Conservation (phyloP, 2,888 invertebrate species). For the Ditula angustiorana region DNA sequence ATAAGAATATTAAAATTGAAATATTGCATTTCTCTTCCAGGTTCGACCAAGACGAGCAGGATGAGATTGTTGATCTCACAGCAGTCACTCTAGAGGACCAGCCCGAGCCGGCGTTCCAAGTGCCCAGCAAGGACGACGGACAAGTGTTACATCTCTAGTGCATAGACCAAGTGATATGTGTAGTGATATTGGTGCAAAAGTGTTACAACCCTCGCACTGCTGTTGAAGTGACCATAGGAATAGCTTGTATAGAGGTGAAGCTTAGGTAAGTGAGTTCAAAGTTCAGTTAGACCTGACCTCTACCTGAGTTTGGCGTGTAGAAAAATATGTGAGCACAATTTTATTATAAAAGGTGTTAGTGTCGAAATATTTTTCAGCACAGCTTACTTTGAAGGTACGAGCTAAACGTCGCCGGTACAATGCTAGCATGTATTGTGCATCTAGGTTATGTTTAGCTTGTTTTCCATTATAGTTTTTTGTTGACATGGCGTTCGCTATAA, state of each 20-base stretch:
- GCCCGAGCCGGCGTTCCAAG: conserved; percentile 58
- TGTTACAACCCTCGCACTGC: background rate
- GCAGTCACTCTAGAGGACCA: conserved; percentile 87
- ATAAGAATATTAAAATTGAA: too few relatives aligned
- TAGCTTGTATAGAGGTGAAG: background rate
- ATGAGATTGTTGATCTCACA: conserved; percentile 96
- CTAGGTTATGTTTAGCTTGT: too few relatives aligned
- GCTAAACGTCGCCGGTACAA: too few relatives aligned
- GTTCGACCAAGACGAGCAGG: conserved; percentile 89
- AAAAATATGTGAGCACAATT: too few relatives aligned
- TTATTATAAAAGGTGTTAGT: too few relatives aligned
- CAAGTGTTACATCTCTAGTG: conserved; percentile 81
- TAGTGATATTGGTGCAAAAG: background rate
- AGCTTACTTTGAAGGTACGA: too few relatives aligned
- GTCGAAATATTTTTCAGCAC: too few relatives aligned
- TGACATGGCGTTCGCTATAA: too few relatives aligned
- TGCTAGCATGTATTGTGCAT: too few relatives aligned
- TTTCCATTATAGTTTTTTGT: too few relatives aligned
- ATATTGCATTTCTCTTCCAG: conserved; percentile 49
- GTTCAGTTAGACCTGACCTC: background rate
- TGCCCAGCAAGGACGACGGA: conserved; percentile 77
- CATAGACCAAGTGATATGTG: conserved; percentile 42
- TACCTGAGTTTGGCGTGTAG: too few relatives aligned
- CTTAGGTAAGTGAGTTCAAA: background rate
- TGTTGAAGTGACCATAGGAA: background rate